Evolutionary conservation across 2,888 invertebrate genomes (phyloP).

Genomic region (Protophormia terraenovae): DNA sequence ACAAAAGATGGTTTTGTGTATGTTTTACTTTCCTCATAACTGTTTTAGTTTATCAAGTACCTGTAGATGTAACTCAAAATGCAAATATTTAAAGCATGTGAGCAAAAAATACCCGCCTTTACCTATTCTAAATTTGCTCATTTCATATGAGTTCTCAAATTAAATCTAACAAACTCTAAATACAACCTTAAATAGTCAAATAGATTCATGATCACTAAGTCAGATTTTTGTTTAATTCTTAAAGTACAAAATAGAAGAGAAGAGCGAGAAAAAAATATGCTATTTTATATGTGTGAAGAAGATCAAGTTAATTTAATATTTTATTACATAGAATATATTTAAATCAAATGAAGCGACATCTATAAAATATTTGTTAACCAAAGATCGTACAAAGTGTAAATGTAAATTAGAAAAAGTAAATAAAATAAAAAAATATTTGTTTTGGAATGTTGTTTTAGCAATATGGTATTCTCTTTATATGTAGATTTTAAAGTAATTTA

Average conservation of each 20-base stretch:
- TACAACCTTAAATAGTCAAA: slow-evolving; percentile 13
- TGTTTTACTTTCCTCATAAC: not conserved
- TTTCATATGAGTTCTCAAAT: not conserved
- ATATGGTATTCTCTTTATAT: too few species aligned
- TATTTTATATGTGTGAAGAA: slow-evolving; percentile 41
- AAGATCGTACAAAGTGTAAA: not conserved
- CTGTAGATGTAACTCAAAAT: not conserved
- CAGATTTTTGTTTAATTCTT: not conserved
- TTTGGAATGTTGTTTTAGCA: too few species aligned
- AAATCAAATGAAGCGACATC: slow-evolving; percentile 44
- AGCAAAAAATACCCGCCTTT: not conserved
- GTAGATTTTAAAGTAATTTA: too few species aligned
- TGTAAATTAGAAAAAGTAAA: too few species aligned
- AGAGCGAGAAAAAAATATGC: not conserved
- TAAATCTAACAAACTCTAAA: not conserved
- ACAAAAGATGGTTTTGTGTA: too few species aligned
- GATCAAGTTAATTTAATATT: slow-evolving; percentile 42
- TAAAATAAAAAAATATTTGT: too few species aligned
- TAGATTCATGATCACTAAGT: slow-evolving; percentile 17
- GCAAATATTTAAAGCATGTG: not conserved
- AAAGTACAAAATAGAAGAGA: not conserved
- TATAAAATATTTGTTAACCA: not conserved
- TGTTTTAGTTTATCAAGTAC: not conserved
- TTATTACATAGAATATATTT: slow-evolving; percentile 28
- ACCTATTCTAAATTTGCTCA: not conserved